Evolutionary conservation across 2,113 vertebrate species (phyloP).

Genomic region (Podarcis muralis): DNA sequence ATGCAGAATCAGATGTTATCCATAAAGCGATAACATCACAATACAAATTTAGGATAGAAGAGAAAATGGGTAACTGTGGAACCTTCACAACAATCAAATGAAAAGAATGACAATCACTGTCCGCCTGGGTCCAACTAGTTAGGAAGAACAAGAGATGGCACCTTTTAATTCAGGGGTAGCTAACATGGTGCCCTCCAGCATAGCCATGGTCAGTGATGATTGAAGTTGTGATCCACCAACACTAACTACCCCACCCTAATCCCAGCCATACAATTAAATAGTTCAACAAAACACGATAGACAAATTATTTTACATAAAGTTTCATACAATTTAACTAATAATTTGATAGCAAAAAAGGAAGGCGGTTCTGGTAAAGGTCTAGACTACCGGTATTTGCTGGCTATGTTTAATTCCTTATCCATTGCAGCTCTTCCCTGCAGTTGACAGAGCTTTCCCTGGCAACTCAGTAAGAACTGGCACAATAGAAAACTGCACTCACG

Average conservation of each 20-base stretch:
- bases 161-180: background rate
- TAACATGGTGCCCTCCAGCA: no score
- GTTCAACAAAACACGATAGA: background rate
- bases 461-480: background rate
- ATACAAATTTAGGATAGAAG: background rate
- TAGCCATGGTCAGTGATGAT: no score
- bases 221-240: no score
- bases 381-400: background rate
- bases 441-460: background rate
- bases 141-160: background rate
- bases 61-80: background rate
- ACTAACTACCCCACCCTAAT: no score
- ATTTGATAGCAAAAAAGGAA: background rate
- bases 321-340: conserved; percentile 17
- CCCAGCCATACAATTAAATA: background rate
- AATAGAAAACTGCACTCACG: background rate
- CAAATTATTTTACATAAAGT: background rate
- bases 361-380: background rate
- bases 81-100: background rate
- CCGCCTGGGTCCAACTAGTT: background rate
- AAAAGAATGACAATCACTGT: background rate
- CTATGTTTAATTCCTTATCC: background rate
- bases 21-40: background rate
- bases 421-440: background rate
- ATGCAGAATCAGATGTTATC: background rate